A percentile compares a stretch with the other conserved stretches of the same genome.
Evolutionary conservation across 2,888 invertebrate genomes (phyloP).

Genomic region (Netelia virgata): DNA sequence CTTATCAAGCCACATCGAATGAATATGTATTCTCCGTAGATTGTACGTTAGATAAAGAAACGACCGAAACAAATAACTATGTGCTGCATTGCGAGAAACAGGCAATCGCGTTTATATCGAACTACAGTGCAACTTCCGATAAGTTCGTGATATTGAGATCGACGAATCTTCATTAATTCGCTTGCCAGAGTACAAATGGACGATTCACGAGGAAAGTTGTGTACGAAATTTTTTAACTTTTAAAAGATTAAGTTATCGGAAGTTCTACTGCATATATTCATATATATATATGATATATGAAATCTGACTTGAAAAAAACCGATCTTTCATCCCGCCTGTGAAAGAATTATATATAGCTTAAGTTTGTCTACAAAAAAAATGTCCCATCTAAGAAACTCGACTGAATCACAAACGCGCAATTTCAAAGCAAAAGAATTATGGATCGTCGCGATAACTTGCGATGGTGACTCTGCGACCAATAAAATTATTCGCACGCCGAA

Average conservation of each 20-base stretch:
- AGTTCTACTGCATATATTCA: too few species aligned
- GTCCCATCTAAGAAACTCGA: not conserved
- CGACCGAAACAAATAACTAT: not conserved
- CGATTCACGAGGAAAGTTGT: too few species aligned
- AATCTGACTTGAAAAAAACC: conserved; percentile 23
- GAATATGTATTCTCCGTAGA: conserved; percentile 55
- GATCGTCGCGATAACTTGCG: conserved; percentile 44
- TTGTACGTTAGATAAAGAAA: conserved; percentile 50
- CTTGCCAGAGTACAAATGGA: too few species aligned
- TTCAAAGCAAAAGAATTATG: too few species aligned
- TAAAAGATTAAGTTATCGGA: too few species aligned
- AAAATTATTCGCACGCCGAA: conserved; percentile 69
- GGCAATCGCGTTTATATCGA: conserved; percentile 13
- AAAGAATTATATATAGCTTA: conserved; percentile 24
- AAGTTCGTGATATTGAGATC: too few species aligned
- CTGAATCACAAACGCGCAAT: too few species aligned
- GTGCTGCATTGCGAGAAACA: conserved; percentile 32
- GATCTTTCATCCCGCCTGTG: conserved; percentile 26
- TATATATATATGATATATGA: not conserved
- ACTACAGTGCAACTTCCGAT: not conserved
- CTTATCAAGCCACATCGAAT: conserved; percentile 65
- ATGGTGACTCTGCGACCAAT: conserved; percentile 60
- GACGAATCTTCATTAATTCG: too few species aligned
- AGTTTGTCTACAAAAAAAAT: not conserved
- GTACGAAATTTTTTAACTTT: too few species aligned